Percentiles rank a stretch among this genome's conserved stretches.
These are phyloP conservation scores for Neoascia interrupta DNA, from an alignment of 2,888 invertebrate species.

Conservation along the genomic window DNA sequence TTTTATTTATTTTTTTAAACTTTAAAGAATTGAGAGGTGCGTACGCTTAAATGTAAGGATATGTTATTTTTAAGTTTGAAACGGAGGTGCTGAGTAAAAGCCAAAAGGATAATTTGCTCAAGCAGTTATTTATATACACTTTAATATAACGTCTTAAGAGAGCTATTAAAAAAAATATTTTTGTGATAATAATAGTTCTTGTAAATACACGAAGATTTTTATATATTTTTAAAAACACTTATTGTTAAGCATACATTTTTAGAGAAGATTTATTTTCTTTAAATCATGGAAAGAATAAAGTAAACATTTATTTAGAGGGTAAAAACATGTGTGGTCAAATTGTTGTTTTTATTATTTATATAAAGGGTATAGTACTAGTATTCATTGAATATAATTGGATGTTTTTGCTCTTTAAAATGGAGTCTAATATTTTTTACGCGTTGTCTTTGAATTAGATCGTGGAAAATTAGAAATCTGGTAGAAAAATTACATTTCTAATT, in stretches of 20 bases:
- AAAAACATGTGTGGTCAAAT: slow-evolving; percentile 41
- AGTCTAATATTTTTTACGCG: neutral
- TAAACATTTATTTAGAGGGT: slow-evolving; percentile 53
- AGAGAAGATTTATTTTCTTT: slow-evolving; percentile 41
- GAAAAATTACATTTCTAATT: slow-evolving; percentile 38
- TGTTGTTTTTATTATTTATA: slow-evolving; percentile 17
- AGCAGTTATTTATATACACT: neutral
- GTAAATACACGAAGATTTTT: slow-evolving; percentile 27
- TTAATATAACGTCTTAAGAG: neutral
- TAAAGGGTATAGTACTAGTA: too few relatives aligned
- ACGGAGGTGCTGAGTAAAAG: too few relatives aligned
- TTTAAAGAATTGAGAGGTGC: neutral
- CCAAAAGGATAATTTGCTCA: slow-evolving; percentile 27
- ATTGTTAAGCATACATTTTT: slow-evolving; percentile 32
- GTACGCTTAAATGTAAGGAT: slow-evolving; percentile 52
- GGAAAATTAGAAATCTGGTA: slow-evolving; percentile 39
- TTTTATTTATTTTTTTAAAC: neutral
- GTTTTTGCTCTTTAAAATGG: slow-evolving; percentile 4
- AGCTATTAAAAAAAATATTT: neutral
- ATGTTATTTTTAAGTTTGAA: too few relatives aligned
- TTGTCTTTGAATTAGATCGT: too few relatives aligned
- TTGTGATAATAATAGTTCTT: too few relatives aligned
- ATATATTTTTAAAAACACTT: slow-evolving; percentile 28
- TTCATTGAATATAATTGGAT: too few relatives aligned
- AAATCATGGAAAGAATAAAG: slow-evolving; percentile 12